Conservation (phyloP, 1,140 invertebrate genomes). For the Lutraria rhynchaena region DNA sequence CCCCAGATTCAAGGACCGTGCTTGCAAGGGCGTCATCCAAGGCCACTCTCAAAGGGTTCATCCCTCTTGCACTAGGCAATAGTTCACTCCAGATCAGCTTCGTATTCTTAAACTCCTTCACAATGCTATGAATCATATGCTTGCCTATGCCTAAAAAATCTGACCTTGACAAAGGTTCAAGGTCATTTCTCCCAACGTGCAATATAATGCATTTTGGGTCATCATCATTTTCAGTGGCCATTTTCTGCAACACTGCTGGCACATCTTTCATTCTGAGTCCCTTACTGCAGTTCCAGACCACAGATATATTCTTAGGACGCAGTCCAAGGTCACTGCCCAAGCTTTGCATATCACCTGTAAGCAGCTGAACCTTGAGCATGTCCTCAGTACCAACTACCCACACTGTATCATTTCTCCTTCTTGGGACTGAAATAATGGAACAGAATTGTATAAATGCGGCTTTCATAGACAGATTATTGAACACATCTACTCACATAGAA, state of each 20-base stretch:
- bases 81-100: slow-evolving; percentile 44
- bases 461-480: too few relatives aligned
- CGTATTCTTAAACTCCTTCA: neutral
- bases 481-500: too few relatives aligned
- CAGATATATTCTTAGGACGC: neutral
- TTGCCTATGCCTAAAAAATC: neutral
- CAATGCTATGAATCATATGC: slow-evolving; percentile 7
- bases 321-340: slow-evolving; percentile 6
- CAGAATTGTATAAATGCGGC: too few relatives aligned
- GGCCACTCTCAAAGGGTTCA: neutral
- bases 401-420: neutral
- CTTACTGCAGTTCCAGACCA: neutral
- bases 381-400: slow-evolving; percentile 43
- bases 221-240: neutral
- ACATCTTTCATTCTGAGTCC: slow-evolving; percentile 1
- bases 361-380: neutral
- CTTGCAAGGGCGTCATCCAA: slow-evolving; percentile 28
- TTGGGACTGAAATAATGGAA: too few relatives aligned
- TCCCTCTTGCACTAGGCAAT: neutral
- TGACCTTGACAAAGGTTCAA: neutral
- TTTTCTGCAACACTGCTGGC: neutral
- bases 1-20: neutral
- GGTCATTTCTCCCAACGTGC: slow-evolving; percentile 42
- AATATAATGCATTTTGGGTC: slow-evolving; percentile 40
- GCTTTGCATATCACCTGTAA: too few relatives aligned